These are phyloP conservation scores for Dendrolimus houi DNA, from an alignment of 2,888 invertebrate species.

Conservation along the genomic window DNA sequence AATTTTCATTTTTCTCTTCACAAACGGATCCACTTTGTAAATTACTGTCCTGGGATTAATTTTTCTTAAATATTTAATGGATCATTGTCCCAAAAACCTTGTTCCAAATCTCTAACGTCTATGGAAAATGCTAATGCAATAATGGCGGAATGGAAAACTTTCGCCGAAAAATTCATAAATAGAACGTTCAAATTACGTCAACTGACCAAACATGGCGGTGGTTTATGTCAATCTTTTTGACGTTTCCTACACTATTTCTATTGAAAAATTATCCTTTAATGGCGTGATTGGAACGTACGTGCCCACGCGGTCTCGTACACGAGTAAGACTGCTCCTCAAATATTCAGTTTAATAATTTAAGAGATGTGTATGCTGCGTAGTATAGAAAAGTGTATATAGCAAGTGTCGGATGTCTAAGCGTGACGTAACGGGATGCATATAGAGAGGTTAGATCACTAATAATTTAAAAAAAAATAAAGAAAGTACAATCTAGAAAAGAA, in stretches of 20 bases:
- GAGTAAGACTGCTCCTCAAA: constrained; percentile 53
- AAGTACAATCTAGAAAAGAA: too few species aligned
- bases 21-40: constrained; percentile 58
- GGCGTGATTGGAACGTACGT: constrained; percentile 50
- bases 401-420: constrained; percentile 40
- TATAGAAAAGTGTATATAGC: constrained; percentile 17
- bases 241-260: constrained; percentile 63
- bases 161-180: constrained; percentile 53
- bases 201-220: constrained; percentile 39
- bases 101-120: not conserved
- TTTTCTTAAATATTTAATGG: constrained; percentile 29
- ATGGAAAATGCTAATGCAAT: not conserved
- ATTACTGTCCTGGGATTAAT: not conserved
- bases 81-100: constrained; percentile 24
- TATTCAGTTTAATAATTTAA: constrained; percentile 68
- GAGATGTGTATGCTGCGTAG: constrained; percentile 38
- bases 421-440: constrained; percentile 30
- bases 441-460: constrained; percentile 21
- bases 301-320: constrained; percentile 59
- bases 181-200: constrained; percentile 35
- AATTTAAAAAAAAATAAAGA: too few species aligned
- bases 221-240: constrained; percentile 26
- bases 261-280: constrained; percentile 68
- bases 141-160: constrained; percentile 18
- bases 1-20: constrained; percentile 69